These are phyloP conservation scores for Euwallacea fornicatus DNA, from an alignment of 1,140 invertebrate genomes.

Conservation along the genomic window DNA sequence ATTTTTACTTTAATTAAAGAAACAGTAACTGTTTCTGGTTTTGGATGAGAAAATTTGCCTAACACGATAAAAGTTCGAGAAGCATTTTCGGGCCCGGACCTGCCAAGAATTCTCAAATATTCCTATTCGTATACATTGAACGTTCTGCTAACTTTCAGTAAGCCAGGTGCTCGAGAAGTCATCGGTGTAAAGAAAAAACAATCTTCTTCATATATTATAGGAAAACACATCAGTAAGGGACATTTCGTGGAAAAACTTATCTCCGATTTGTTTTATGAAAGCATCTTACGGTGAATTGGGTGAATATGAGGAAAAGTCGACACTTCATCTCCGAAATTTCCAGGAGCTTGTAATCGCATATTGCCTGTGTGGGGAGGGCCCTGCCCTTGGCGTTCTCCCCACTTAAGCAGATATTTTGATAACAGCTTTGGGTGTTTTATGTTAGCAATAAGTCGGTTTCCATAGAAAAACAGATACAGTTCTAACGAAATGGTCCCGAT, in stretches of 20 bases:
- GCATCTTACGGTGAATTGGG: slow-evolving; percentile 20
- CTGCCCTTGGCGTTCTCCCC: slow-evolving; percentile 17
- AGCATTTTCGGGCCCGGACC: too few species aligned
- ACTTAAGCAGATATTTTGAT: slow-evolving; percentile 17
- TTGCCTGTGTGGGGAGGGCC: not conserved
- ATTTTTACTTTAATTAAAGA: slow-evolving; percentile 2
- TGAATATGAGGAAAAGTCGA: slow-evolving; percentile 8
- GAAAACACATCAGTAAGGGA: slow-evolving; percentile 1
- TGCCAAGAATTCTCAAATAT: too few species aligned
- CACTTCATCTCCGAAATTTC: slow-evolving; percentile 14
- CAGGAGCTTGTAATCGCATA: slow-evolving; percentile 21
- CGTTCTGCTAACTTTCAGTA: too few species aligned
- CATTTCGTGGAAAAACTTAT: slow-evolving; percentile 19
- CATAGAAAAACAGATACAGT: too few species aligned
- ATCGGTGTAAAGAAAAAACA: too few species aligned
- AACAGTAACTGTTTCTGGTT: not conserved
- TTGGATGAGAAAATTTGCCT: slow-evolving; percentile 5
- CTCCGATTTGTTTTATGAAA: slow-evolving; percentile 30
- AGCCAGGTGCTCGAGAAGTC: too few species aligned
- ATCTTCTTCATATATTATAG: not conserved
- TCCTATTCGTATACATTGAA: too few species aligned
- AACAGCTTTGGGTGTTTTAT: not conserved
- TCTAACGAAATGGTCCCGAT: too few species aligned
- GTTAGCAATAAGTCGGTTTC: not conserved
- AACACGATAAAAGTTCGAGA: not conserved